Conservation (phyloP, 1,140 invertebrate genomes). For the Drosophila kepulauana region DNA sequence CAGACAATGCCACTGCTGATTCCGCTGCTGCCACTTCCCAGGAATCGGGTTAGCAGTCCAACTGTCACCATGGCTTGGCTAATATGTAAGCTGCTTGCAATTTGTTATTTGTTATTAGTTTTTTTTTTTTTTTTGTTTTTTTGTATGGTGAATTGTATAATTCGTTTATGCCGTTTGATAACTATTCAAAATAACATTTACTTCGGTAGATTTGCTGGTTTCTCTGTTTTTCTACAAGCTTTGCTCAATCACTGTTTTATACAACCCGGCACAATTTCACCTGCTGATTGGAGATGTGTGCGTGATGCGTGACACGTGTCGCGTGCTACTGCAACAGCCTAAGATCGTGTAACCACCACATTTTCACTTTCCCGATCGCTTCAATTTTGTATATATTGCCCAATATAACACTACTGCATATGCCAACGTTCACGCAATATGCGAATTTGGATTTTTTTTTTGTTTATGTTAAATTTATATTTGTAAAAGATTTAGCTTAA, state of each 20-base stretch:
- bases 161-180: conserved; percentile 16
- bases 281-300: conserved; percentile 37
- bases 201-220: conserved; percentile 19
- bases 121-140: neutral
- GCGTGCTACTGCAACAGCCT: neutral
- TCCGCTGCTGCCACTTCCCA: conserved; percentile 4
- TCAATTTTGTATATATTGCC: neutral
- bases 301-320: conserved; percentile 10
- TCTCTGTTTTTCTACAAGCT: conserved; percentile 27
- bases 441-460: no score
- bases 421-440: no score
- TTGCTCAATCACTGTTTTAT: conserved; percentile 7
- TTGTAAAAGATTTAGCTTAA: no score
- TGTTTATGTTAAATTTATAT: no score
- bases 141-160: conserved; percentile 28
- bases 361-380: neutral
- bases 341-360: neutral
- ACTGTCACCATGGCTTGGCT: conserved; percentile 45
- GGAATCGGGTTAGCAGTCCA: conserved; percentile 42
- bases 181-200: conserved; percentile 16
- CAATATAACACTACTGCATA: no score
- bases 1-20: conserved; percentile 24
- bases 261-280: conserved; percentile 49
- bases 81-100: no score
- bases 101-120: no score